Evolutionary conservation across 2,113 vertebrate species (phyloP).

Genomic region (Callionymus lyra): DNA sequence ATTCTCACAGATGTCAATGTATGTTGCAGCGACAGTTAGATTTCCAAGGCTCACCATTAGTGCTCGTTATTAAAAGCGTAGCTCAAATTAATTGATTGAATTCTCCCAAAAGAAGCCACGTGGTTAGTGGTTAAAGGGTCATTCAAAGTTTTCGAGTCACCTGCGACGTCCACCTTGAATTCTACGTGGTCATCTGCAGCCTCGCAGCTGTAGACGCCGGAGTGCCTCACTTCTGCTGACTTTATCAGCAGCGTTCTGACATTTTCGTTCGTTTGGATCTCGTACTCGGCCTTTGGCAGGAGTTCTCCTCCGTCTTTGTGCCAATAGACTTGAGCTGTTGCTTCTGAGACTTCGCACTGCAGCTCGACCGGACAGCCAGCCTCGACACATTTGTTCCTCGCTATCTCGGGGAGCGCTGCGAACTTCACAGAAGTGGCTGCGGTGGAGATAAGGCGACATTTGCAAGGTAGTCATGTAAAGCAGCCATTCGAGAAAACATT

Average conservation of each 20-base stretch:
- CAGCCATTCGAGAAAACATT: too few relatives aligned
- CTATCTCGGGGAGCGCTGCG: constrained; percentile 52
- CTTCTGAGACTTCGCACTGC: constrained; percentile 64
- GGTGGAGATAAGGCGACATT: constrained; percentile 20
- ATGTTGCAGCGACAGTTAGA: too few relatives aligned
- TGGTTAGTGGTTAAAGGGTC: constrained; percentile 55
- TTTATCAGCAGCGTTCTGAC: constrained; percentile 56
- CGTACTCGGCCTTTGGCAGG: constrained; percentile 41
- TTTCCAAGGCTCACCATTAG: constrained; percentile 9
- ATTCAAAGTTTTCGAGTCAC: constrained; percentile 65
- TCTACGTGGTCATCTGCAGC: constrained; percentile 62
- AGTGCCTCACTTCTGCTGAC: constrained; percentile 61
- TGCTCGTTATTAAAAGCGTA: not conserved
- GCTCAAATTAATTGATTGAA: too few relatives aligned
- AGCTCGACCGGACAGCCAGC: constrained; percentile 56
- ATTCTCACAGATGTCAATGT: too few relatives aligned
- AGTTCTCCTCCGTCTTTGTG: constrained; percentile 61
- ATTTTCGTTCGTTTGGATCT: constrained; percentile 52
- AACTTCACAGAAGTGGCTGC: constrained; percentile 59
- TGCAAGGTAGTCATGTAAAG: too few relatives aligned
- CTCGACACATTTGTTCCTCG: constrained; percentile 62
- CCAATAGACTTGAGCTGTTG: constrained; percentile 58
- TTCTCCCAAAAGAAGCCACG: not conserved
- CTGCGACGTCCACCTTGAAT: constrained; percentile 75
- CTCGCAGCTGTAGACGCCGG: constrained; percentile 66